Base-by-base conservation (phyloP, 2,888 invertebrate genomes). In the Acrobasis suavella region DNA sequence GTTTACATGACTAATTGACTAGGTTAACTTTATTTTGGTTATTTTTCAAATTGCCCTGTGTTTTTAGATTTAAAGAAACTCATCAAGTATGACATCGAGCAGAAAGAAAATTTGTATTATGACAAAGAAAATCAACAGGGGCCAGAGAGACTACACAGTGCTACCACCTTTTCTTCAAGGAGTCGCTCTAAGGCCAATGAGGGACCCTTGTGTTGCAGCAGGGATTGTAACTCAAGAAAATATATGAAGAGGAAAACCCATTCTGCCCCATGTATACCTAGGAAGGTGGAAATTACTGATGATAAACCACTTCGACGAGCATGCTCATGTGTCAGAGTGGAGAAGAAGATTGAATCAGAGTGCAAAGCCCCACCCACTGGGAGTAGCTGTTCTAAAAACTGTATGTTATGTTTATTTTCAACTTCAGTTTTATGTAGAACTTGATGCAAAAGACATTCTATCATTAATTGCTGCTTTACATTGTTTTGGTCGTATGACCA, bases 41-140 rank as follows among this genome's bases (percentile, higher is more conserved):
- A 42, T 10, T 12, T 12, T 42, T 12, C 1, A 39, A 39, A 39
- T 52, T 37, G n/a, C 49, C 54, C 58, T 64, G 66, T 67, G 37
- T 62, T 86, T 90, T 58, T 80, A 96, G 96, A 96, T 87, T 85
- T 96, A 60, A 96, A 95, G 78, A 93, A 93, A 70, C 80, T 95
- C 9, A 94, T 95, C 39, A 95, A 95, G 76, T 93, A 95, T 78
- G 95, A 95, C 65, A 77, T 91, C 12, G 85, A 93, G 71, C 84
- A 83, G 66, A 81, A 83, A 66, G 81, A 85, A 67, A 81, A 66
- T 2, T 42, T 60, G 12, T 66, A 67, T 75, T 71, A 73, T 77
- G 70, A 81, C 71, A 74, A 74, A 7, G 72, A 70, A 54, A 78
- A 82, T 49, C 38, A 68, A 7, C 72, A 73, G 61, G 90, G 91